A percentile compares a stretch with the other conserved stretches of the same genome.
phyloP scores from a whole-genome alignment of 2,888 invertebrate species.

The Apotomis turbidana region DNA sequence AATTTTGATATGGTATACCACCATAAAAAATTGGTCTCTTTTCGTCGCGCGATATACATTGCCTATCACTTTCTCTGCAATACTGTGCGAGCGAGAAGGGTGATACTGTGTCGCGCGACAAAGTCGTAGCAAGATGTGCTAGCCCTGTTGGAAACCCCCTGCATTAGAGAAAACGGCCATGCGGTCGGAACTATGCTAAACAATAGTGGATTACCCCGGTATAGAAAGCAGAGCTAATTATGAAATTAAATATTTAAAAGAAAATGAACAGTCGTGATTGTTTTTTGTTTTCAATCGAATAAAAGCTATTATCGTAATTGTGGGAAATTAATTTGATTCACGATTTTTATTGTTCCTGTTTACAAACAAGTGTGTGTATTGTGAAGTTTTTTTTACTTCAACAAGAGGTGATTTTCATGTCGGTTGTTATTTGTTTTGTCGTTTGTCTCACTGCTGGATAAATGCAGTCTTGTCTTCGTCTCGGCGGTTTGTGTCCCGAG shows the following conservation, averaged over 20 bases:
- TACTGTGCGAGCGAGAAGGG: too few species aligned
- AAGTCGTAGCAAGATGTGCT: not conserved
- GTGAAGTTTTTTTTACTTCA: too few species aligned
- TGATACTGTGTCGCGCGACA: too few species aligned
- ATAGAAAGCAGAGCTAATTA: slow-evolving; percentile 37
- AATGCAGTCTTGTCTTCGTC: too few species aligned
- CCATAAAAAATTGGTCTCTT: not conserved
- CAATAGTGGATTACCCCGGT: slow-evolving; percentile 31
- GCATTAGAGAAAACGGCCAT: slow-evolving; percentile 23
- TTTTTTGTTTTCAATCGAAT: slow-evolving; percentile 23
- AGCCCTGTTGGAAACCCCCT: slow-evolving; percentile 9
- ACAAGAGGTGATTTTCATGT: too few species aligned
- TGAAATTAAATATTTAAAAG: slow-evolving; percentile 35
- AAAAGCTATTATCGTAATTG: slow-evolving; percentile 25
- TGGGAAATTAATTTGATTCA: not conserved
- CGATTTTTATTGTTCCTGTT: not conserved
- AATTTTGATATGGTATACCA: too few species aligned
- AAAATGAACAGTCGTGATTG: slow-evolving; percentile 25
- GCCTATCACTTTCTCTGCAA: too few species aligned
- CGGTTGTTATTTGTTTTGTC: too few species aligned
- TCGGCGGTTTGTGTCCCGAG: too few species aligned
- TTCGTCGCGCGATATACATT: not conserved
- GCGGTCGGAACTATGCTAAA: slow-evolving; percentile 25
- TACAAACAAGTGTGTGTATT: not conserved
- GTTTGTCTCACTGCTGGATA: too few species aligned